A percentile compares a stretch with the other conserved stretches of the same genome.
Evolutionary conservation across 1,140 invertebrate genomes (phyloP).

Genomic region (honey bee (Apis mellifera)): Amel_HAv3.1 CM009934.2:5453501-5454000

Average conservation of each 20-base stretch:
- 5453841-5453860: not conserved
- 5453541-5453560: too few relatives aligned
- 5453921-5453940: not conserved
- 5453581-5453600: not conserved
- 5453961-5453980: not conserved
- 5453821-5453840: not conserved
- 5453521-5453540: not conserved
- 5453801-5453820: not conserved
- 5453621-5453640: slow-evolving; percentile 26
- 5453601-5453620: slow-evolving; percentile 4
- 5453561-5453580: not conserved
- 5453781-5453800: not conserved
- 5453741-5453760: not conserved
- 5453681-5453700: slow-evolving; percentile 36
- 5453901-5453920: not conserved
- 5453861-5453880: not conserved
- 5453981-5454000: not conserved
- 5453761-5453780: not conserved
- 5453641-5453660: slow-evolving; percentile 28
- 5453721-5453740: not conserved
- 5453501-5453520: not conserved
- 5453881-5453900: not conserved
- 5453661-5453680: slow-evolving; percentile 48
- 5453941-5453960: not conserved
- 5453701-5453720: not conserved